Evolutionary conservation across 2,888 invertebrate species (phyloP), one percentile per base, ranked within the genome.

Genomic region (Eupithecia subumbrata): DNA sequence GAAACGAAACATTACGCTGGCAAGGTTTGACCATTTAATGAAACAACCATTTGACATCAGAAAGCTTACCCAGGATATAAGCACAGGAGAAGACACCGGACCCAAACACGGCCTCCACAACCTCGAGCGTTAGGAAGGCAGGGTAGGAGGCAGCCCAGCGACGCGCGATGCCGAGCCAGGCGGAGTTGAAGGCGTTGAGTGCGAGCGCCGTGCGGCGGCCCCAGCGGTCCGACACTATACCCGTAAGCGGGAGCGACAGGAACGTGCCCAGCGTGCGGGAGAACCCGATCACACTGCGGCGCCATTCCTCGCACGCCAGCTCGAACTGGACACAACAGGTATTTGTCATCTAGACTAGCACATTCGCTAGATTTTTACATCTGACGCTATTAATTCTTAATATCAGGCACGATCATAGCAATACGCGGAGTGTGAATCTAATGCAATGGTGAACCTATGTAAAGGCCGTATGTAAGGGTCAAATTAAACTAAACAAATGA

Each of bases 191-290:
- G 76, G 96, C 95, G 76, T 95, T 95, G 80, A 95, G 84, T 40
- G 96, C 91, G 76, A 97, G 91, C 0, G 96, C 93, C 1, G 95
- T 91, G 78, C 96, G 95, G 66, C 97, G 93, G 5, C 97, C 97
- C 91, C 95, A 97, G 94, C 95, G 96, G 91, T 97, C 97, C 0
- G 97, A 97, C 63, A 97, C 86, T 81, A 95, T 95, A 66, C 97
- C 97, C 0, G 96, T 95, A 77, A 97, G 90, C 5, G 97, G 96
- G 76, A 97, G 92, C 1, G 96, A 96, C 67, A 96, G 86, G 81
- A 97, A 95, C 76, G 96, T 96, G 18, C 97, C 97, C 63, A 96
- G 82, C 69, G 96, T 97, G 77, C 97, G 96, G 11, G 96, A 89
- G 4, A 97, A 96, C 0, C 97, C 97, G 48, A 97, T 96, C 78